Evolutionary conservation across 2,797 vertebrate genomes (phyloP).

Genomic region (Acipenser transmontanus): DNA sequence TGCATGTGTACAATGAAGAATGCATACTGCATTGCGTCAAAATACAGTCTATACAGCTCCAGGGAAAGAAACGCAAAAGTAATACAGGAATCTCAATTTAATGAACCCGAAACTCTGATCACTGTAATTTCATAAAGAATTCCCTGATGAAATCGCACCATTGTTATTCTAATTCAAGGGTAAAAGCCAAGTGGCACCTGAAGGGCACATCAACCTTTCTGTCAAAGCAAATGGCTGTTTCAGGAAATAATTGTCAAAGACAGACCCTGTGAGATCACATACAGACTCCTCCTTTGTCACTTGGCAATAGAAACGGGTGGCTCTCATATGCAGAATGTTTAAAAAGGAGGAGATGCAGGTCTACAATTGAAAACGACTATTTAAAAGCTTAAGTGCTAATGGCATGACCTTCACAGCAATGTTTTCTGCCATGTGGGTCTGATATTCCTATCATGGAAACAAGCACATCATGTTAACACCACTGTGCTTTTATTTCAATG

Average conservation of each 20-base stretch:
- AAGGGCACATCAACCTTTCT: constrained; percentile 16
- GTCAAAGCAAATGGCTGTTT: constrained; percentile 4
- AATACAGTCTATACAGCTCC: no score
- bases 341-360: background rate
- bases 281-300: background rate
- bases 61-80: no score
- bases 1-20: no score
- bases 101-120: constrained; percentile 24
- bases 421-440: no score
- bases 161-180: constrained; percentile 16
- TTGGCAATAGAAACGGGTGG: background rate
- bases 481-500: no score
- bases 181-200: constrained; percentile 20
- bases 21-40: no score
- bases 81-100: constrained; percentile 23
- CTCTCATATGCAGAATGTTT: background rate
- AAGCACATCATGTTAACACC: no score
- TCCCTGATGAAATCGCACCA: background rate
- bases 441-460: no score
- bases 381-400: background rate
- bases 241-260: background rate
- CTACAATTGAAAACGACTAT: background rate
- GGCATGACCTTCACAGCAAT: no score
- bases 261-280: background rate
- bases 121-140: constrained; percentile 8